Percentiles rank a stretch among this genome's conserved stretches.
These are phyloP conservation scores for Chaetogeoica ovagalla DNA, from an alignment of 2,888 invertebrate species.

Conservation along the genomic window DNA sequence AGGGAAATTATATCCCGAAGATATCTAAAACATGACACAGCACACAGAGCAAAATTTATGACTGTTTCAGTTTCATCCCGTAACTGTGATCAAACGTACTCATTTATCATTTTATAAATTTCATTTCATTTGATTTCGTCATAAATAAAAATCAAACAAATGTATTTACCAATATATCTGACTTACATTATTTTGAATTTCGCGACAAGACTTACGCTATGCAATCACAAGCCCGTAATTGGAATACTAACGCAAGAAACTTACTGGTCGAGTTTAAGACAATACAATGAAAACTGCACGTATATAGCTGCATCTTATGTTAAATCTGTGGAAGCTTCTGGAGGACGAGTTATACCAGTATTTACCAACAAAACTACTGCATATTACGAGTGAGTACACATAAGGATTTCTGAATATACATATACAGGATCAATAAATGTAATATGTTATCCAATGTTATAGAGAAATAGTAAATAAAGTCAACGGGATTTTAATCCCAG, in stretches of 20 bases:
- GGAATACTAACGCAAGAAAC: conserved; percentile 75
- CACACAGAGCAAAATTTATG: no score
- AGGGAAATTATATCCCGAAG: no score
- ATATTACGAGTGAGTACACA: conserved; percentile 50
- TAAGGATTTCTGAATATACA: no score
- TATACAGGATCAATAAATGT: neutral
- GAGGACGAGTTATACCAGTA: conserved; percentile 82
- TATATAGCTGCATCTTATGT: conserved; percentile 87
- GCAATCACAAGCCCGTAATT: conserved; percentile 63
- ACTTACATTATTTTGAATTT: neutral
- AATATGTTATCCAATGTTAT: conserved; percentile 59
- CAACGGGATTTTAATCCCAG: conserved; percentile 80
- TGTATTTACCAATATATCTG: neutral
- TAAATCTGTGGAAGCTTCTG: conserved; percentile 81
- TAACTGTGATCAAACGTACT: no score
- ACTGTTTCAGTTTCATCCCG: no score
- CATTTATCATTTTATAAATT: no score
- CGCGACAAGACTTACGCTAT: neutral
- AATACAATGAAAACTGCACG: conserved; percentile 64
- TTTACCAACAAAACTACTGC: conserved; percentile 55
- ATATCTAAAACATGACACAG: no score
- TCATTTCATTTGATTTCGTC: no score
- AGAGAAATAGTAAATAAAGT: conserved; percentile 66
- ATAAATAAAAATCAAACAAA: neutral
- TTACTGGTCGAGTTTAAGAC: conserved; percentile 59